Percentiles rank a stretch among this genome's conserved stretches.
Conservation (phyloP, 2,888 invertebrate species). For the Spilosoma lubricipeda region DNA sequence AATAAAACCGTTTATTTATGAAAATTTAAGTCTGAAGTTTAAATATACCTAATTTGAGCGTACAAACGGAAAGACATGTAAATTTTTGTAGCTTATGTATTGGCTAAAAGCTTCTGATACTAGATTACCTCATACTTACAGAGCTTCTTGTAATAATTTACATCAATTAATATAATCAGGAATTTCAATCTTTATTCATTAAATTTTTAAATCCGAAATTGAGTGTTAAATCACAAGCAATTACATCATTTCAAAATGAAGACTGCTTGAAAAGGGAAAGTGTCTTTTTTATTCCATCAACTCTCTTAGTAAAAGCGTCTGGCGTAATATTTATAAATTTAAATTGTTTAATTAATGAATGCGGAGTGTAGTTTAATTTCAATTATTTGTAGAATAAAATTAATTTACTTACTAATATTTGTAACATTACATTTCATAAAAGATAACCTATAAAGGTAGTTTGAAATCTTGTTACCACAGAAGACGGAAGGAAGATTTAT, state of each 20-base stretch:
- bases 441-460: no score
- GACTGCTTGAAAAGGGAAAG: constrained; percentile 74
- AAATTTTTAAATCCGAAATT: constrained; percentile 40
- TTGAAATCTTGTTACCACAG: no score
- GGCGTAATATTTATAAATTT: constrained; percentile 75
- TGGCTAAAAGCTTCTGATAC: no score
- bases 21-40: no score
- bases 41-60: no score
- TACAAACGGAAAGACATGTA: no score
- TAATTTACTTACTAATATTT: not conserved
- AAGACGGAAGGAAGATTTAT: no score
- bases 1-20: no score
- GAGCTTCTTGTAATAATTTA: constrained; percentile 39
- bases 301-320: constrained; percentile 80
- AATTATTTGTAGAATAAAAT: not conserved
- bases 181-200: constrained; percentile 38
- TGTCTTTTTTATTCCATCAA: constrained; percentile 76
- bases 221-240: constrained; percentile 20
- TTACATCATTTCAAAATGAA: constrained; percentile 57
- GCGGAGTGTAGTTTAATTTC: constrained; percentile 43
- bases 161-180: not conserved
- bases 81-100: no score
- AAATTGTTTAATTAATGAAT: constrained; percentile 52
- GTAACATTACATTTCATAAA: not conserved
- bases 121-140: not conserved